These are phyloP conservation scores for Alosa sapidissima DNA, from an alignment of 2,797 vertebrate genomes.

Conservation along the genomic window DNA sequence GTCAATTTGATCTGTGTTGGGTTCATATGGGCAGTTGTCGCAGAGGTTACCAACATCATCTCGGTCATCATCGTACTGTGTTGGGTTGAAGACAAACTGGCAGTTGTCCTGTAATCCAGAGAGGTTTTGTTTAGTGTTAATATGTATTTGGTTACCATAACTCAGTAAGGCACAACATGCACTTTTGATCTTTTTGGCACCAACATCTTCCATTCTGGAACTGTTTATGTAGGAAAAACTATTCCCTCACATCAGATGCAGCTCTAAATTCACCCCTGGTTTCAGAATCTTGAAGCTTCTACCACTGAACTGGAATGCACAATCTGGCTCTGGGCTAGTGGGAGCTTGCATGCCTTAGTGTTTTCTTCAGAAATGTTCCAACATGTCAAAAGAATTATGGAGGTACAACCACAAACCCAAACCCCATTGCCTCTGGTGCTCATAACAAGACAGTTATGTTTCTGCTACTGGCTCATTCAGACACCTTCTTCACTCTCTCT, in stretches of 20 bases:
- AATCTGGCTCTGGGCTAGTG: conserved; percentile 53
- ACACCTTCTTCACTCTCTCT: conserved; percentile 11
- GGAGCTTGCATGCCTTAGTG: conserved; percentile 60
- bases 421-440: conserved; percentile 52
- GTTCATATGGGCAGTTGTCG: conserved; percentile 95
- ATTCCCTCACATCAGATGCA: conserved; percentile 27
- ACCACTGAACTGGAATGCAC: conserved; percentile 56
- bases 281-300: conserved; percentile 36
- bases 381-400: conserved; percentile 63
- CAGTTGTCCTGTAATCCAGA: conserved; percentile 89
- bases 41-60: conserved; percentile 95
- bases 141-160: neutral
- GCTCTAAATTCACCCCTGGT: conserved; percentile 28
- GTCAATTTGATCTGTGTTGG: conserved; percentile 94
- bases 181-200: neutral
- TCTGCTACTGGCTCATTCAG: conserved; percentile 55
- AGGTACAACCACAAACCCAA: conserved; percentile 52
- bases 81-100: conserved; percentile 91
- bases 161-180: neutral
- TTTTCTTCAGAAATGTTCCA: conserved; percentile 60
- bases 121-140: neutral
- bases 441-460: conserved; percentile 55
- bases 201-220: neutral
- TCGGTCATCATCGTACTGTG: conserved; percentile 92
- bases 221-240: conserved; percentile 37